Percentiles rank a stretch among this genome's conserved stretches.
Conservation (phyloP, 2,888 invertebrate species). For the Torymus aiolomorphi region DNA sequence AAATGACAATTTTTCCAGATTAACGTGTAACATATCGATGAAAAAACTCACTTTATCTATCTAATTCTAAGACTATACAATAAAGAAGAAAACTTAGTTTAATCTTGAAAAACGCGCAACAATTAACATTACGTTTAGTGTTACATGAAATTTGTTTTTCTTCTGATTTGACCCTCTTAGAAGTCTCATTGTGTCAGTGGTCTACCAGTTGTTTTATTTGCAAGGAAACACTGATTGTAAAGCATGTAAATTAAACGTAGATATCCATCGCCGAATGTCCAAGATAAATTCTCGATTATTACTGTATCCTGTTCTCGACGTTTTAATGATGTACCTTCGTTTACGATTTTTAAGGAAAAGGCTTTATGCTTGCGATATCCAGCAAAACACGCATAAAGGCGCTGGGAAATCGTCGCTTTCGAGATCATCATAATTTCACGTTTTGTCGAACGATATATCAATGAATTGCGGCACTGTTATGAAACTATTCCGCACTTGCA, state of each 20-base stretch:
- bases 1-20: constrained; percentile 19
- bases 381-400: no score
- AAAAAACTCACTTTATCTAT: constrained; percentile 21
- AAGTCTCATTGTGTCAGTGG: background rate
- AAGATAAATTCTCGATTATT: constrained; percentile 12
- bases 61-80: constrained; percentile 31
- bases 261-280: constrained; percentile 16
- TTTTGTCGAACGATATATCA: constrained; percentile 9
- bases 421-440: constrained; percentile 35
- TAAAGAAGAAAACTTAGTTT: constrained; percentile 2
- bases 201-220: background rate
- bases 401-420: constrained; percentile 29
- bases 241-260: constrained; percentile 31
- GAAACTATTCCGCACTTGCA: constrained; percentile 25
- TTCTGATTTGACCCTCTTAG: background rate
- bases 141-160: constrained; percentile 2
- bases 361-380: background rate
- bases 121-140: constrained; percentile 21
- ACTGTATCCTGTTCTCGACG: constrained; percentile 7
- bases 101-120: constrained; percentile 34
- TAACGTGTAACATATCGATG: constrained; percentile 43
- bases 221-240: constrained; percentile 10
- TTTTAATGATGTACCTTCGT: constrained; percentile 9
- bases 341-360: background rate
- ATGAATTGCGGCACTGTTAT: constrained; percentile 32